Evolutionary conservation across 2,888 invertebrate genomes (phyloP).

Genomic region (Melanostoma mellinum): DNA sequence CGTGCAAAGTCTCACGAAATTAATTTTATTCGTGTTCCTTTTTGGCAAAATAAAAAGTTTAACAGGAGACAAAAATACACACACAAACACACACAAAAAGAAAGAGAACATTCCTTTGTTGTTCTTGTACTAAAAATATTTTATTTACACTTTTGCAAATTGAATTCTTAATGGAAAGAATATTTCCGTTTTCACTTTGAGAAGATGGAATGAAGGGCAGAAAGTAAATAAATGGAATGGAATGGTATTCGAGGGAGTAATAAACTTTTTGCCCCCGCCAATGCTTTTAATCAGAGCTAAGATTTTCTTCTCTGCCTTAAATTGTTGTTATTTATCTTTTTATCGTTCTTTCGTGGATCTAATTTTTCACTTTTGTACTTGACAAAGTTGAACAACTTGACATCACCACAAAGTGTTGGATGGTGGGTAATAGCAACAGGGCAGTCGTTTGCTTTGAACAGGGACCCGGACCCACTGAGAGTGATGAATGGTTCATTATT

Average conservation of each 20-base stretch:
- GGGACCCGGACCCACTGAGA: neutral
- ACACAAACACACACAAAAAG: neutral
- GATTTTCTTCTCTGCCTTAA: neutral
- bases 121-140: slow-evolving; percentile 44
- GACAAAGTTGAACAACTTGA: slow-evolving; percentile 14
- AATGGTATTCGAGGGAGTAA: neutral
- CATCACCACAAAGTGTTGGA: slow-evolving; percentile 10
- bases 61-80: neutral
- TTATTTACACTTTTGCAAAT: slow-evolving; percentile 60
- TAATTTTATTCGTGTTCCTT: slow-evolving; percentile 36
- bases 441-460: neutral
- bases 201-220: neutral
- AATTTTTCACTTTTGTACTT: neutral
- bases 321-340: neutral
- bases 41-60: neutral
- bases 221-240: slow-evolving; percentile 25
- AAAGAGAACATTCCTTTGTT: neutral
- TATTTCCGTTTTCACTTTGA: slow-evolving; percentile 30
- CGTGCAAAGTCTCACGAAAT: slow-evolving; percentile 39
- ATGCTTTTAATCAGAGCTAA: slow-evolving; percentile 21
- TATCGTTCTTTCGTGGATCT: slow-evolving; percentile 14
- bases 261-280: neutral
- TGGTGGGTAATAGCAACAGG: slow-evolving; percentile 1
- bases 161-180: slow-evolving; percentile 46
- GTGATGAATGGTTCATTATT: neutral